Base-by-base conservation (phyloP, 2,113 vertebrate species). In the Nothocercus nigrocapillus region DNA sequence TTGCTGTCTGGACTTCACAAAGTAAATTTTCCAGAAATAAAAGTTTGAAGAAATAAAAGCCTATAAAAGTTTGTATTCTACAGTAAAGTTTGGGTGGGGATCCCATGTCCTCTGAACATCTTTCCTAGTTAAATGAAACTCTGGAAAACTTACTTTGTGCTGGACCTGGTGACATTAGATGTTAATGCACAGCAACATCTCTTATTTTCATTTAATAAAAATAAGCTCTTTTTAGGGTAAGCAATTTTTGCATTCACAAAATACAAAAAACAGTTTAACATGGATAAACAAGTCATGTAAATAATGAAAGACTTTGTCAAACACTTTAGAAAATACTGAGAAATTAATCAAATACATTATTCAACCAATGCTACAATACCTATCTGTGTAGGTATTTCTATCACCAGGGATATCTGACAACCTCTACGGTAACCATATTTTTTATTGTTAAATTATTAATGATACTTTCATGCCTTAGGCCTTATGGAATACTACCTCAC, bases 361-460 rank as follows among this genome's bases (percentile, higher is more conserved):
- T 95, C 36, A 63, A 18, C n/a, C 82, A 74, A 9, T 63, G n/a
- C 73, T 93, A 68, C 32, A 18, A 42, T 59, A 67, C 51, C n/a
- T 82, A 14, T 59, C 45, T 63, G 11, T 74, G 54, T 56, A 59
- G 67, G 42, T 79, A 74, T 81, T 90, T 90, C 79, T 83, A 68
- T 22, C 68, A 91, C 34, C 61, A 74, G 38, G 85, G 67, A 19
- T 74, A 42, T 67, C 17, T 77, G 76, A 42, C 51, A 86, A 54
- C 14, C 38, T 81, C 82, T 42, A 77, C 54, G 32, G 75, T 64
- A 83, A 74, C 11, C 4, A 22, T 74, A 69, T 70, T 80, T 92
- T 93, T 95, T 56, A 72, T 58, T 81, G 12, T 78, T 90, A 83
- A 93, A 89, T 93, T 91, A 74, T 94, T 95, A 82, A 95, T 53